Evolutionary conservation across 2,888 invertebrate genomes (phyloP).

Genomic region (Chloromyia formosa): DNA sequence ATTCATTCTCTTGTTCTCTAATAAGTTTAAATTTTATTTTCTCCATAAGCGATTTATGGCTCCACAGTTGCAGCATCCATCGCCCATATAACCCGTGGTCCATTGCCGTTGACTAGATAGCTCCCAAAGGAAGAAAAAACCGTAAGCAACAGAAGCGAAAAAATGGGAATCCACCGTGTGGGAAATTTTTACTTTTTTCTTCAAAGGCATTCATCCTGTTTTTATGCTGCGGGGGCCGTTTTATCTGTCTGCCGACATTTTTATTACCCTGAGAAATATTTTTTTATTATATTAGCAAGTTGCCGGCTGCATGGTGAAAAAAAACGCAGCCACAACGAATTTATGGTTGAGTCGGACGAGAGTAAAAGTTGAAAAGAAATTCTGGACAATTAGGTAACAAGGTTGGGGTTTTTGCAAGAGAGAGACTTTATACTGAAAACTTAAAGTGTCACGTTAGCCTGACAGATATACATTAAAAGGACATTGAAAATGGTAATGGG

Average conservation of each 20-base stretch:
- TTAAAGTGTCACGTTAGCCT: constrained; percentile 30
- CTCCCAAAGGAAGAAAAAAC: constrained; percentile 29
- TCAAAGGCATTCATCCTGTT: constrained; percentile 22
- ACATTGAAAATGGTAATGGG: constrained; percentile 42
- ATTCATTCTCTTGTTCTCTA: neutral
- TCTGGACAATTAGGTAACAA: constrained; percentile 44
- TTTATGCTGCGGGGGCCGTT: constrained; percentile 46
- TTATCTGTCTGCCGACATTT: constrained; percentile 47
- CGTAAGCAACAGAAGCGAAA: neutral
- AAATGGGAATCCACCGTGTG: constrained; percentile 38
- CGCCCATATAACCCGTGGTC: neutral
- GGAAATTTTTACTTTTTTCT: constrained; percentile 43
- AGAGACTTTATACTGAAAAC: neutral
- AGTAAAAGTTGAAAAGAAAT: constrained; percentile 44
- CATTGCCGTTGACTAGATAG: constrained; percentile 1
- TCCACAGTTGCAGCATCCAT: constrained; percentile 28
- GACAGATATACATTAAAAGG: constrained; percentile 31
- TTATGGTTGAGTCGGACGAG: constrained; percentile 36
- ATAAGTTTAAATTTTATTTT: constrained; percentile 25
- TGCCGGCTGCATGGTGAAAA: neutral
- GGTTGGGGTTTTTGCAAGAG: constrained; percentile 30
- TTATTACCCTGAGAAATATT: constrained; percentile 45
- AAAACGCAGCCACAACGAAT: constrained; percentile 29
- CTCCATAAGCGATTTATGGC: constrained; percentile 28
- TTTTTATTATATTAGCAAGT: constrained; percentile 42